Base-by-base conservation (phyloP, 2,113 vertebrate species). In the Grallaria varia region DNA sequence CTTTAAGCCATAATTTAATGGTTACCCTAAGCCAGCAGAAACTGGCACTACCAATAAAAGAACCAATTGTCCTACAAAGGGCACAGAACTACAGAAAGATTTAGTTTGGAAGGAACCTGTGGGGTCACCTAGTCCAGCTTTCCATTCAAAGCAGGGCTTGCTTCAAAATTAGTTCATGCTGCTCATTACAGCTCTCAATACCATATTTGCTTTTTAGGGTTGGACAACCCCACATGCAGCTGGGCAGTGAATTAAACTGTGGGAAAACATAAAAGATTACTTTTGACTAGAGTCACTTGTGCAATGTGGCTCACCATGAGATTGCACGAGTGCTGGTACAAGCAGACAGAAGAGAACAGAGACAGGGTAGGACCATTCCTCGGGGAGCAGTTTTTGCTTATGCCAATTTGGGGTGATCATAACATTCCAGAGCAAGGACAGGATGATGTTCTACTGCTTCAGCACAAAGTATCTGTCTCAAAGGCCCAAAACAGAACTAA, bases 1-100 rank as follows among this genome's bases (percentile, higher is more conserved):
- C 75, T 93, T 90, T 80, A 74, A 94, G 68, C 59, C 82, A 59
- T 96, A 97, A 97, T 96, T 97, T 93, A 93, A 88, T 86, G 82
- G 92, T 90, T 63, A 96, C 72, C 63, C 75, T 85, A 95, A 91
- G 82, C 58, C 78, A 87, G 58, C 53, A 96, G 62, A 80, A 91
- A 87, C 53, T 39, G 49, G 74, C 74, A 95, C 75, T 45, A 85
- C 45, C 81, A 81, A 94, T 81, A 94, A 93, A 90, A 88, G 78
- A 63, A 85, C 87, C 40, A 62, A 25, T 50, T 6, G 21, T 75
- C 67, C 88, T 83, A 64, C 63, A 82, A 76, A 96, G 94, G 90
- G 87, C 71, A 94, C 3, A 83, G 67, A 91, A 83, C 47, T 84
- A 85, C 44, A 40, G 82, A 40, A 79, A 76, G 78, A 95, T 79